Percentiles rank a stretch among this genome's conserved stretches.
phyloP scores from a whole-genome alignment of 2,113 vertebrate genomes.

The Lethenteron reissneri region DNA sequence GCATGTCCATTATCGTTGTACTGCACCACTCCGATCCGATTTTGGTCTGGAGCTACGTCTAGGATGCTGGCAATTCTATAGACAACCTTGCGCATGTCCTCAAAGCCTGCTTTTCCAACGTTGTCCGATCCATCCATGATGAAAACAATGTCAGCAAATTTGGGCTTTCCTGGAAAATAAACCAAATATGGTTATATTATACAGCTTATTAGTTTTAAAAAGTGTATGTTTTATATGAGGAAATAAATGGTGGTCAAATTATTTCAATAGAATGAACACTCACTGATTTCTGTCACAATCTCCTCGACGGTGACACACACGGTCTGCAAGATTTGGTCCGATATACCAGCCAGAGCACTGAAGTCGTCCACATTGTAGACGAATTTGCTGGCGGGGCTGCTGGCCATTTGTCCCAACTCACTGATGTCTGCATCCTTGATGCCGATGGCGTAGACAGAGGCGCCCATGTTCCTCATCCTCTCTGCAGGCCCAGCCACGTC shows the following conservation, averaged over 20 bases:
- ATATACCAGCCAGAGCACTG: background rate
- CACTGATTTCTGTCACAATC: too few relatives aligned
- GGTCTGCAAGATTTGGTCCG: background rate
- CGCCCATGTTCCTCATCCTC: constrained; percentile 10
- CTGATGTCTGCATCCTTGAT: constrained; percentile 23
- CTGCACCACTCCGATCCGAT: constrained; percentile 28
- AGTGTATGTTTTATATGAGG: too few relatives aligned
- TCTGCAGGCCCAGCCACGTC: constrained; percentile 32
- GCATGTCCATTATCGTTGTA: constrained; percentile 24
- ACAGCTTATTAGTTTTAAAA: too few relatives aligned
- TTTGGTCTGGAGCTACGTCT: constrained; percentile 19
- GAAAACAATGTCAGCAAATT: background rate
- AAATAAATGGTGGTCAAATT: too few relatives aligned
- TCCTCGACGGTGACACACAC: background rate
- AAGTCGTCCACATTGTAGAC: constrained; percentile 3
- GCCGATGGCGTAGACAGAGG: constrained; percentile 38
- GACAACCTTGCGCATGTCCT: constrained; percentile 24
- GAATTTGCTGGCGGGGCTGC: constrained; percentile 22
- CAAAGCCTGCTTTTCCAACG: too few relatives aligned
- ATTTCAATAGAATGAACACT: too few relatives aligned
- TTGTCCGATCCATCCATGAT: background rate
- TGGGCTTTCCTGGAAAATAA: background rate
- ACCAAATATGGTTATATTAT: too few relatives aligned
- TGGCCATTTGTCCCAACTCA: constrained; percentile 18
- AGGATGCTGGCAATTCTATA: constrained; percentile 19